A percentile compares a stretch with the other conserved stretches of the same genome.
Evolutionary conservation across 2,113 vertebrate genomes (phyloP).

Genomic region (Cathartes aura): DNA sequence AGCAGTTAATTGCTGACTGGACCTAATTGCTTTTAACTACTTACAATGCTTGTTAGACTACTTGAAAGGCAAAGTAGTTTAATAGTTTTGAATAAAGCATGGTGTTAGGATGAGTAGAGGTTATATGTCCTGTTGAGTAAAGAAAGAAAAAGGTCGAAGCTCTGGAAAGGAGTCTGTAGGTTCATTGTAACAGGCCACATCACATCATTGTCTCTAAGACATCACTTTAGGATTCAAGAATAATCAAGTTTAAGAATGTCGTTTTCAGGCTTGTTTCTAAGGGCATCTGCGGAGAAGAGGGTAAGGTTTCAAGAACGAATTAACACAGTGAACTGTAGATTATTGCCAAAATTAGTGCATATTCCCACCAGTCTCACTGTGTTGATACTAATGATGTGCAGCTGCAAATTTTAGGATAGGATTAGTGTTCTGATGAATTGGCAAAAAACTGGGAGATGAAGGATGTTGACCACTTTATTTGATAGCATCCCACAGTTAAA

Average conservation of each 20-base stretch:
- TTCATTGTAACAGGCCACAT: neutral
- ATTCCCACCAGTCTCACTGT: neutral
- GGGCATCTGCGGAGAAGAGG: neutral
- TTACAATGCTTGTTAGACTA: neutral
- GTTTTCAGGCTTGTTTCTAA: neutral
- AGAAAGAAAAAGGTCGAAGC: neutral
- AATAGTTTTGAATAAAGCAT: neutral
- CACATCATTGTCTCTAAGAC: neutral
- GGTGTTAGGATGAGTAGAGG: neutral
- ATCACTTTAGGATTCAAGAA: neutral
- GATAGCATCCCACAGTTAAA: neutral
- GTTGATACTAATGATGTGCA: neutral
- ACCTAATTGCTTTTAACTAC: neutral
- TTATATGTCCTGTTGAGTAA: neutral
- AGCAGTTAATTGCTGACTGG: neutral
- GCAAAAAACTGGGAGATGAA: neutral
- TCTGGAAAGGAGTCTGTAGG: neutral
- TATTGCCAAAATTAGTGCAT: neutral
- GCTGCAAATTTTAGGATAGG: neutral
- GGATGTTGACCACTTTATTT: neutral
- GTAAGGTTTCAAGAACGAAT: neutral
- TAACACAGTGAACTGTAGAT: neutral
- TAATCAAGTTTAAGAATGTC: neutral
- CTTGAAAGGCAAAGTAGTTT: neutral
- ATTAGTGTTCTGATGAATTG: neutral